Evolutionary conservation across 2,888 invertebrate genomes (phyloP).

Genomic region (Spodoptera picta): DNA sequence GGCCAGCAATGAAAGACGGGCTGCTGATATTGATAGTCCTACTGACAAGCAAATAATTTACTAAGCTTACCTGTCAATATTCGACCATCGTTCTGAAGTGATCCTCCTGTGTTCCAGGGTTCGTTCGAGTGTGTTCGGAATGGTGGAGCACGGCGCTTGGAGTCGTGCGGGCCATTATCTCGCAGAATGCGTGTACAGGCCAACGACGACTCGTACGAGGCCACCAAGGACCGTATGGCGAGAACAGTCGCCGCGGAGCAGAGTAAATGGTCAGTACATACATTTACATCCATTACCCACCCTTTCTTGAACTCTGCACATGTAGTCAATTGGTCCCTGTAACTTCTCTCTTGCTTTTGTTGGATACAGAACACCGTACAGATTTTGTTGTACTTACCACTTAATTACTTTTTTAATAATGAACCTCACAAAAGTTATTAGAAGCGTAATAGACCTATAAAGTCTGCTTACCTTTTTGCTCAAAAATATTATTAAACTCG

Average conservation of each 20-base stretch:
- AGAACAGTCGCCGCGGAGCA: constrained; percentile 97
- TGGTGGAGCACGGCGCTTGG: constrained; percentile 89
- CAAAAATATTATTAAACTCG: constrained; percentile 16
- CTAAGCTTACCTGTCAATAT: not conserved
- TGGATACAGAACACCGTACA: not conserved
- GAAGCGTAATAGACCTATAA: constrained; percentile 17
- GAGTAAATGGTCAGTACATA: constrained; percentile 93
- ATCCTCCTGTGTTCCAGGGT: constrained; percentile 89
- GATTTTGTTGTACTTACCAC: constrained; percentile 2
- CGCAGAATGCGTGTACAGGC: constrained; percentile 97
- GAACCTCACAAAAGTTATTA: constrained; percentile 20
- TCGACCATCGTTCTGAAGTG: constrained; percentile 8
- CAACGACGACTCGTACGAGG: constrained; percentile 98
- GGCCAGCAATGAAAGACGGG: too few species aligned
- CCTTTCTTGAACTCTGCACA: constrained; percentile 11
- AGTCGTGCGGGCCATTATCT: constrained; percentile 95
- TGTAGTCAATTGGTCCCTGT: constrained; percentile 5
- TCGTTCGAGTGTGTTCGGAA: constrained; percentile 96
- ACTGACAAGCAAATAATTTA: too few species aligned
- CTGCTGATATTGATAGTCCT: too few species aligned
- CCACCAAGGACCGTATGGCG: constrained; percentile 97
- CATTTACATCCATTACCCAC: not conserved
- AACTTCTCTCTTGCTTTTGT: constrained; percentile 8
- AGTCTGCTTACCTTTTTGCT: constrained; percentile 11
- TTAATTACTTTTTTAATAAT: constrained; percentile 16